Conservation (phyloP, 64 coral and sea anemone species). For the Pocillopora verrucosa region DNA sequence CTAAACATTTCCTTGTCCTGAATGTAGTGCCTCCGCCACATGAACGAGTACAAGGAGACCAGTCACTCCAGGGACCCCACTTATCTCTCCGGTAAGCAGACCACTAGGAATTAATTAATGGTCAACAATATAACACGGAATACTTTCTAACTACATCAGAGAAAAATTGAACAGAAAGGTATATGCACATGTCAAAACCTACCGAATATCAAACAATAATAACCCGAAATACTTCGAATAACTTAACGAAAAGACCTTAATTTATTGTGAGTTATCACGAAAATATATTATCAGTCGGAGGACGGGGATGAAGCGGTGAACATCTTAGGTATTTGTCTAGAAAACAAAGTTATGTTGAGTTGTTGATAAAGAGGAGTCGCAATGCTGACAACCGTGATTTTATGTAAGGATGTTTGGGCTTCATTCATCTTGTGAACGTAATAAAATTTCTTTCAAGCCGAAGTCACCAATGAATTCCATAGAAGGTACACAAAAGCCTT, state of each 20-base stretch:
- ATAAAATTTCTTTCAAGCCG: background rate
- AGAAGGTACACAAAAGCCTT: background rate
- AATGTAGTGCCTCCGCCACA: conserved; percentile 50
- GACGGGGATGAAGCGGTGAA: too few species aligned
- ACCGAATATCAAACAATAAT: too few species aligned
- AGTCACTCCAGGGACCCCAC: conserved; percentile 56
- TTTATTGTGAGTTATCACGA: too few species aligned
- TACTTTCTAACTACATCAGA: background rate
- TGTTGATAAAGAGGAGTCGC: too few species aligned
- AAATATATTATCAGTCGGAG: too few species aligned
- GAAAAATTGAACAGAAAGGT: too few species aligned
- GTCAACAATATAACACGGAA: background rate
- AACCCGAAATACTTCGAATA: too few species aligned
- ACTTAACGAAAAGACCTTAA: too few species aligned
- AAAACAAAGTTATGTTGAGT: too few species aligned
- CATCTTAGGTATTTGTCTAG: too few species aligned
- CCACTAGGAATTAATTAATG: conserved; percentile 22
- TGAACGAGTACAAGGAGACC: conserved; percentile 50
- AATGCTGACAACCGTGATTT: too few species aligned
- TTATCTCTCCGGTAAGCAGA: background rate
- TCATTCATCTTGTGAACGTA: background rate
- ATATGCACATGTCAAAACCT: too few species aligned
- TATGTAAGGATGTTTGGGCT: background rate
- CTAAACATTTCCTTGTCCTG: conserved; percentile 37
- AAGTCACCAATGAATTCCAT: background rate